Evolutionary conservation across 2,113 vertebrate species (phyloP).

Genomic region (Taurulus bubalis): DNA sequence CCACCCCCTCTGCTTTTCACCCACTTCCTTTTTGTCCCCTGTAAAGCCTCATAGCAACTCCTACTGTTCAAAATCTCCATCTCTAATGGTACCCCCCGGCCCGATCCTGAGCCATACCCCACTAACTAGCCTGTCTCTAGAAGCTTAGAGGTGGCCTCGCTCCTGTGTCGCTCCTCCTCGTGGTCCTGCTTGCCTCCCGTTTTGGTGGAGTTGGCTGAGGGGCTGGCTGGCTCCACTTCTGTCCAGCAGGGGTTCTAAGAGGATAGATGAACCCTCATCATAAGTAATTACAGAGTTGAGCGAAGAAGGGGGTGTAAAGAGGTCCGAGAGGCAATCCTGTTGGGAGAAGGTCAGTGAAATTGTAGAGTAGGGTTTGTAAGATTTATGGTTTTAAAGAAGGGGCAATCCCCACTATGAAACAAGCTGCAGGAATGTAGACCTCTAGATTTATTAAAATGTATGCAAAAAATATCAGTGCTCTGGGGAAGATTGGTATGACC

Average conservation of each 20-base stretch:
- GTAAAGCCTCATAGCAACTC: slow-evolving; percentile 26
- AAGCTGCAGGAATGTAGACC: slow-evolving; percentile 20
- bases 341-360: slow-evolving; percentile 12
- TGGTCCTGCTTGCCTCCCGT: neutral
- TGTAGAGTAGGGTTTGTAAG: slow-evolving; percentile 9
- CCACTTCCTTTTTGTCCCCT: slow-evolving; percentile 14
- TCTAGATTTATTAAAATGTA: slow-evolving; percentile 45
- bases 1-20: neutral
- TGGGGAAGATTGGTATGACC: slow-evolving; percentile 25
- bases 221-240: slow-evolving; percentile 11
- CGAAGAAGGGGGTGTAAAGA: slow-evolving; percentile 18
- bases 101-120: slow-evolving; percentile 24
- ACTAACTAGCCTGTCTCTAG: slow-evolving; percentile 44
- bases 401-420: slow-evolving; percentile 18
- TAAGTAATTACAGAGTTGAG: slow-evolving; percentile 8
- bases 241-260: neutral
- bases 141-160: slow-evolving; percentile 36
- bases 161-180: slow-evolving; percentile 41
- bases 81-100: slow-evolving; percentile 35
- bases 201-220: slow-evolving; percentile 6
- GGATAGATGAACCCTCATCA: neutral
- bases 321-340: neutral
- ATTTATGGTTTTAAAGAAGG: slow-evolving; percentile 24
- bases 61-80: slow-evolving; percentile 68
- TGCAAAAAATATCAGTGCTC: slow-evolving; percentile 11